phyloP scores from a whole-genome alignment of 2,113 vertebrate species.

The Jaculus jaculus region DNA sequence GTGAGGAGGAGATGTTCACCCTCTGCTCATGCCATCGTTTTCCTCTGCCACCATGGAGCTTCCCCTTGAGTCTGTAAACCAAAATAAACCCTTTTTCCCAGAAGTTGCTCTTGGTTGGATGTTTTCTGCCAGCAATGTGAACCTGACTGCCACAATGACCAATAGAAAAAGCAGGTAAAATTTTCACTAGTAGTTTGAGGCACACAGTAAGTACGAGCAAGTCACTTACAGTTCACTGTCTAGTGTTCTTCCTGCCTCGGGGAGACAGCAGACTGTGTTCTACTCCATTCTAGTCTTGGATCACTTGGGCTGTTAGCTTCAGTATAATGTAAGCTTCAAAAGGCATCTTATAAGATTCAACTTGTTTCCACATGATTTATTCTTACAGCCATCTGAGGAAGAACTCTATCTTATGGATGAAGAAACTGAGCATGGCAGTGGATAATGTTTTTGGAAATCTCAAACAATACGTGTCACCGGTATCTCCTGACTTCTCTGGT shows the following conservation, averaged over 20 bases:
- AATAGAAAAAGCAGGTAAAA: not conserved
- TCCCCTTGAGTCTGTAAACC: too few species aligned
- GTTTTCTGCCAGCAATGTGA: too few species aligned
- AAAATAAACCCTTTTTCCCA: too few species aligned
- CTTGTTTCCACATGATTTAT: not conserved
- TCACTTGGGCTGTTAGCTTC: not conserved
- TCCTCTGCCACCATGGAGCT: too few species aligned
- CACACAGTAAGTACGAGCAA: not conserved
- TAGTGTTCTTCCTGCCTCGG: not conserved
- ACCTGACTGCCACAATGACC: too few species aligned
- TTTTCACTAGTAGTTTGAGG: not conserved
- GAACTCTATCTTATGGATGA: not conserved
- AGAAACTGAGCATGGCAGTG: not conserved
- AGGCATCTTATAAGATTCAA: not conserved
- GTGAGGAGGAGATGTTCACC: too few species aligned
- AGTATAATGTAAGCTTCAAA: not conserved
- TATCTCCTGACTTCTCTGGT: not conserved
- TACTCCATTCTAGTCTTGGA: not conserved
- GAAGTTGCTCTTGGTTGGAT: too few species aligned
- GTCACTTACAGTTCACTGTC: not conserved
- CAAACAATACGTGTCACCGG: accelerated
- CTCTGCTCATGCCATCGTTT: too few species aligned
- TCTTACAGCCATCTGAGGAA: not conserved
- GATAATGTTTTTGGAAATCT: not conserved
- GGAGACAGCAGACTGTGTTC: not conserved